phyloP scores from a whole-genome alignment of 1,140 invertebrate genomes.

The Adoxophyes honmai region DNA sequence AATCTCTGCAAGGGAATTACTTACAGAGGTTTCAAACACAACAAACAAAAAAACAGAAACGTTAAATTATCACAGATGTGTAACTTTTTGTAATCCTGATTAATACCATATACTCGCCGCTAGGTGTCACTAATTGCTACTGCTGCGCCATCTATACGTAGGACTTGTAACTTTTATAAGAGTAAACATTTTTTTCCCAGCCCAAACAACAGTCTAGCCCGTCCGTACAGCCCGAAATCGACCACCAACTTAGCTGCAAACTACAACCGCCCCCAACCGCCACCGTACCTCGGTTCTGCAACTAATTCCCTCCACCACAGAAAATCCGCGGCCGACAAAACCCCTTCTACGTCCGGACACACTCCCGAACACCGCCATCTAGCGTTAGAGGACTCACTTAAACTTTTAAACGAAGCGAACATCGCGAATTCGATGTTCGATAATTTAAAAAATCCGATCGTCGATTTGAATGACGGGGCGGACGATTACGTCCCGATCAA shows the following conservation, averaged over 20 bases:
- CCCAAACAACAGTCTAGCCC: conserved; percentile 63
- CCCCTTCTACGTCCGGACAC: conserved; percentile 39
- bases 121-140: too few relatives aligned
- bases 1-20: too few relatives aligned
- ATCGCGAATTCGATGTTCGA: conserved; percentile 48
- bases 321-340: conserved; percentile 38
- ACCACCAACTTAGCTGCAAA: conserved; percentile 58
- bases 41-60: too few relatives aligned
- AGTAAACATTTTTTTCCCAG: conserved; percentile 37
- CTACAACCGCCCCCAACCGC: conserved; percentile 72
- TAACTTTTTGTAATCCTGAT: too few relatives aligned
- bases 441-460: conserved; percentile 47
- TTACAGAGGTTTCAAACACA: too few relatives aligned
- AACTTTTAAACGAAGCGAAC: conserved; percentile 72
- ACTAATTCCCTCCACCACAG: conserved; percentile 58
- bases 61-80: too few relatives aligned
- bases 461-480: conserved; percentile 49
- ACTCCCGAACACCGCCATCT: conserved; percentile 53
- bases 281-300: conserved; percentile 61
- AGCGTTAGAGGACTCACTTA: conserved; percentile 65
- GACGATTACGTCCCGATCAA: conserved; percentile 56
- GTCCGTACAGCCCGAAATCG: conserved; percentile 66
- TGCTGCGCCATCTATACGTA: too few relatives aligned
- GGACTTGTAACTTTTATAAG: conserved; percentile 1
- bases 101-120: too few relatives aligned